Evolutionary conservation across 1,140 invertebrate genomes (phyloP).

Genomic region (Ooceraea biroi): DNA sequence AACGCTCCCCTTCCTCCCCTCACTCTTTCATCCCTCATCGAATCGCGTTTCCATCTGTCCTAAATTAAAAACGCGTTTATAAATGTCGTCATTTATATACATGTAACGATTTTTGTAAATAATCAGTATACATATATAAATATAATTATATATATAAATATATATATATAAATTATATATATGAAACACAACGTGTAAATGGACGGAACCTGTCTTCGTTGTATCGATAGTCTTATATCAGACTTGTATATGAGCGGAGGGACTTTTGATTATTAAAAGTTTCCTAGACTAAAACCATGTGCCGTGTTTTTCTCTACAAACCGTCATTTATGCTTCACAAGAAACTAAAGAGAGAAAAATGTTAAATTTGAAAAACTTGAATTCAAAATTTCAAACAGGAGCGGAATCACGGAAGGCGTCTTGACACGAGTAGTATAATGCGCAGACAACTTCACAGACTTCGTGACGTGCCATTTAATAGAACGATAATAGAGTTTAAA

Average conservation of each 20-base stretch:
- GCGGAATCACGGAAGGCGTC: too few relatives aligned
- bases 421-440: too few relatives aligned
- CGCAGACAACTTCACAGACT: too few relatives aligned
- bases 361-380: too few relatives aligned
- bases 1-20: neutral
- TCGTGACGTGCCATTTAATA: too few relatives aligned
- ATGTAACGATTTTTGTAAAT: slow-evolving; percentile 61
- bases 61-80: slow-evolving; percentile 57
- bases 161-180: slow-evolving; percentile 46
- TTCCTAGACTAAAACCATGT: slow-evolving; percentile 53
- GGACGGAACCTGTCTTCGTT: slow-evolving; percentile 59
- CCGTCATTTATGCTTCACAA: neutral
- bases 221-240: slow-evolving; percentile 61
- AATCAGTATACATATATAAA: slow-evolving; percentile 58
- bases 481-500: too few relatives aligned
- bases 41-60: slow-evolving; percentile 51
- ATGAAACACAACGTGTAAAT: slow-evolving; percentile 50
- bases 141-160: slow-evolving; percentile 51
- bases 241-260: slow-evolving; percentile 60
- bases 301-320: neutral
- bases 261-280: slow-evolving; percentile 64
- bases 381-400: too few relatives aligned
- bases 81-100: slow-evolving; percentile 60
- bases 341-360: neutral
- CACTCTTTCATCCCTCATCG: neutral